Evolutionary conservation across 2,797 vertebrate genomes (phyloP).

Genomic region (Eupleurogrammus muticus): DNA sequence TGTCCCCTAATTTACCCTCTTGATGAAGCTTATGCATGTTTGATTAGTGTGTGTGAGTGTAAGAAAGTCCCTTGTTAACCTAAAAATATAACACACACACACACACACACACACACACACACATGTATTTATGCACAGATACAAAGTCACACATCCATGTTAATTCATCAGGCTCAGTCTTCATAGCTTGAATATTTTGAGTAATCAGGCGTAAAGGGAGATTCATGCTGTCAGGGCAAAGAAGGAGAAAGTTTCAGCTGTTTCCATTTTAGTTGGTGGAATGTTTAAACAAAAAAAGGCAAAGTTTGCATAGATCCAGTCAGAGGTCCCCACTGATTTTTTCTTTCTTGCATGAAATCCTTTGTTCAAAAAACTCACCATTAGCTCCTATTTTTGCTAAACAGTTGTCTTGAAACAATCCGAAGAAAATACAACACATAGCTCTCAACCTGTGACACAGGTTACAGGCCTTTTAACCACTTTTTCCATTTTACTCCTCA

Average conservation of each 20-base stretch:
- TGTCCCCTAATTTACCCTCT: conserved; percentile 13
- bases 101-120: conserved; percentile 11
- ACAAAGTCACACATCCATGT: too few relatives aligned
- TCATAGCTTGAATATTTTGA: conserved; percentile 54
- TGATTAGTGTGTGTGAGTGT: background rate
- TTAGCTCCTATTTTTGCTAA: too few relatives aligned
- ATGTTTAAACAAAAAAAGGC: conserved; percentile 8
- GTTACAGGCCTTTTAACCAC: too few relatives aligned
- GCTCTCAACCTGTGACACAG: too few relatives aligned
- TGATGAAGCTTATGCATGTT: background rate
- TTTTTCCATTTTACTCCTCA: too few relatives aligned
- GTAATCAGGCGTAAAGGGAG: conserved; percentile 35
- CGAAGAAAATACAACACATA: too few relatives aligned
- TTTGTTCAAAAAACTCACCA: too few relatives aligned
- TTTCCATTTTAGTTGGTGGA: background rate
- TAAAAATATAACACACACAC: background rate
- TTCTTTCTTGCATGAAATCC: too few relatives aligned
- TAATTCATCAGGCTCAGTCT: conserved; percentile 35
- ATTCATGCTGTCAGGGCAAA: conserved; percentile 5
- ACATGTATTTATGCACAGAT: background rate
- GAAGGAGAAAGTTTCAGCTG: background rate
- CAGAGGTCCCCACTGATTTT: too few relatives aligned
- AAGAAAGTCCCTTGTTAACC: conserved; percentile 29
- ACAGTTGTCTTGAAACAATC: too few relatives aligned
- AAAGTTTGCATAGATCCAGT: background rate